Evolutionary conservation across 2,888 invertebrate genomes (phyloP).

Genomic region (Drosophila bunnanda): DNA sequence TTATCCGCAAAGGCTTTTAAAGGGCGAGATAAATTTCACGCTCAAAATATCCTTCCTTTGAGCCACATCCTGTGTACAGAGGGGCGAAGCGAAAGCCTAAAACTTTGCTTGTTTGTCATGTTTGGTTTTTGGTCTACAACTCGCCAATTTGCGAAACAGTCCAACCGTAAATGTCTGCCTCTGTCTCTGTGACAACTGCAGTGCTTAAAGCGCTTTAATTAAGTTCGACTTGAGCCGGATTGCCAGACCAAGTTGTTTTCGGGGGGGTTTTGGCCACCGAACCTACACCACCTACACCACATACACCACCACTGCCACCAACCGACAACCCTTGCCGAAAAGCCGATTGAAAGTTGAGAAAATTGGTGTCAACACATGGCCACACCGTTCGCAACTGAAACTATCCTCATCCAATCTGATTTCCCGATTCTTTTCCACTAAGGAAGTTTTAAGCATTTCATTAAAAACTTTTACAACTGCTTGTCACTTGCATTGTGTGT

Average conservation of each 20-base stretch:
- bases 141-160: constrained; percentile 46
- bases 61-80: constrained; percentile 20
- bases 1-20: constrained; percentile 37
- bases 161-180: constrained; percentile 27
- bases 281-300: constrained; percentile 3
- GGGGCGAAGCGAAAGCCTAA: constrained; percentile 17
- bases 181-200: constrained; percentile 11
- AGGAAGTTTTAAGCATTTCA: constrained; percentile 38
- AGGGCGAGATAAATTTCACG: constrained; percentile 34
- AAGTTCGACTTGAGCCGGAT: constrained; percentile 46
- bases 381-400: constrained; percentile 1
- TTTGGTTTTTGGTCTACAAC: constrained; percentile 50
- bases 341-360: constrained; percentile 42
- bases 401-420: background rate
- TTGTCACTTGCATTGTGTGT: constrained; percentile 23
- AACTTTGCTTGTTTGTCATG: constrained; percentile 47
- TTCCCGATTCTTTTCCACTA: constrained; percentile 5
- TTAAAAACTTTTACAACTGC: constrained; percentile 39
- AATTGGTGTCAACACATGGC: constrained; percentile 47
- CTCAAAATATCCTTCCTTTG: constrained; percentile 8
- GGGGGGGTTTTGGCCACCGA: background rate
- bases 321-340: constrained; percentile 16
- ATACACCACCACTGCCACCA: constrained; percentile 11
- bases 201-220: constrained; percentile 51
- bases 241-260: constrained; percentile 30